Base-by-base conservation (phyloP, 2,888 invertebrate genomes). In the Hypsopygia costalis region DNA sequence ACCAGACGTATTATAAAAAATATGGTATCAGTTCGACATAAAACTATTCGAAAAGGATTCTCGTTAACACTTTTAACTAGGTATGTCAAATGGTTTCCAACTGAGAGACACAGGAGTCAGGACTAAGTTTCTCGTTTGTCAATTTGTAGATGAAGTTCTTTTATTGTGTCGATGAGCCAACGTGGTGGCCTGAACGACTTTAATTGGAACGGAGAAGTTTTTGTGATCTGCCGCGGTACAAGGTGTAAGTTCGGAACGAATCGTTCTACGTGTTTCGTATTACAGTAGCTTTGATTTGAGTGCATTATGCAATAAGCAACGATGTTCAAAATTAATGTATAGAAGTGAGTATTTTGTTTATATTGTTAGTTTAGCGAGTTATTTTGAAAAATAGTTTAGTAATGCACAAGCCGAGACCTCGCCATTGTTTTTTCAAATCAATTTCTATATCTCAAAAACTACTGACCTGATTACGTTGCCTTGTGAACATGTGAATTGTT, bases 231-330 rank as follows among this genome's bases (percentile, higher is more conserved):
- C 58, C 54, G 55, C 61, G 68, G 62, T 68, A 69, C 68, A 69
- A 69, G 63, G 56, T 57, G 16, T 16, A 62, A 74, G 66, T 74
- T 74, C 45, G 77, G 73, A 82, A 79, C 81, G 75, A 87, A 86
- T 83, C 59, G 69, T 69, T 69, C 69, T 70, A 74, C 81, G 81
- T 82, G 81, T 73, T 76, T 75, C 72, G 78, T 77, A 75, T 78
- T 69, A 75, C 76, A 71, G 81, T 56, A 80, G 80, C 80, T 69
- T 57, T 62, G 61, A 71, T 69, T 68, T 46, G 50, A 54, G 41
- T 49, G 42, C 32, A 41, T 62, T 55, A 72, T 68, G 61, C 60
- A 57, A 44, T 28, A 52, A 8, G 8, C 10, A 30, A n/a, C n/a
- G n/a, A n/a, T n/a, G n/a, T n/a, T n/a, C n/a, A n/a, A n/a, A n/a